Conservation (phyloP, 2,888 invertebrate species). For the Hanleya hanleyi region DNA sequence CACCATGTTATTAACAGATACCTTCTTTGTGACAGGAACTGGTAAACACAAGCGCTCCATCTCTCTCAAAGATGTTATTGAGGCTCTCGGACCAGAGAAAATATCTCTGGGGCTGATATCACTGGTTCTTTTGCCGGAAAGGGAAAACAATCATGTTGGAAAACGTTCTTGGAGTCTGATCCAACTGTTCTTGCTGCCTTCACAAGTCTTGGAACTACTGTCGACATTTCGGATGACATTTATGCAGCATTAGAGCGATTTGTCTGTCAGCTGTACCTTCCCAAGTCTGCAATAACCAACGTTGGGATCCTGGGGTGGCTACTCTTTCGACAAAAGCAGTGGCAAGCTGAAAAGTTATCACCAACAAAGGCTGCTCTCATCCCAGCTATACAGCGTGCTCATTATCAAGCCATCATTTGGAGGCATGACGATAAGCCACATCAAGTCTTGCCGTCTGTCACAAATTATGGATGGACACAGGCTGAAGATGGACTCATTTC, state of each 20-base stretch:
- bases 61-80: not conserved
- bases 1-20: no score
- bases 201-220: not conserved
- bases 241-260: not conserved
- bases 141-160: not conserved
- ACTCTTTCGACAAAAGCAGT: not conserved
- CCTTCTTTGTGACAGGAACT: not conserved
- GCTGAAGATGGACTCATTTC: not conserved
- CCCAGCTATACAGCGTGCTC: not conserved
- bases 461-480: not conserved
- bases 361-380: not conserved
- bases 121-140: not conserved
- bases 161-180: not conserved
- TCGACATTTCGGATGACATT: not conserved
- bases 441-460: not conserved
- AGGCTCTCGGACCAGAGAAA: not conserved
- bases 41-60: not conserved
- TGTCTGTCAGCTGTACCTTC: not conserved
- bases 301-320: not conserved
- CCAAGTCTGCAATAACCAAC: not conserved
- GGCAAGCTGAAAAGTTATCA: not conserved
- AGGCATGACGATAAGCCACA: not conserved
- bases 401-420: not conserved
- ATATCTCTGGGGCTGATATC: no score
- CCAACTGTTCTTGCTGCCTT: not conserved